A percentile compares a stretch with the other conserved stretches of the same genome.
Evolutionary conservation across 2,888 invertebrate species (phyloP).

Genomic region (Mythimna ferrago): DNA sequence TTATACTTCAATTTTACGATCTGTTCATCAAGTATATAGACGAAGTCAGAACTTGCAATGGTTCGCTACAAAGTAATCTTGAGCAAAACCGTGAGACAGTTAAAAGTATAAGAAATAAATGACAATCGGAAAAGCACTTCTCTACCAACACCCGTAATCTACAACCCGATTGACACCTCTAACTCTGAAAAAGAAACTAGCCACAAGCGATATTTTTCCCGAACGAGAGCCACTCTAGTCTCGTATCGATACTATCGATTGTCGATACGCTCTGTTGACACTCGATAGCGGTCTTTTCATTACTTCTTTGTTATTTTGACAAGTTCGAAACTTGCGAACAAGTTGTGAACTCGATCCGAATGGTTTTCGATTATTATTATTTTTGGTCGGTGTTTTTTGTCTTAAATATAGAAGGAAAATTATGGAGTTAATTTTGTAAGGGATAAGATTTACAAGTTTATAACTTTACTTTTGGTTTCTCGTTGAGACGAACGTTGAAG

Average conservation of each 20-base stretch:
- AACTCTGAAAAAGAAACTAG: slow-evolving; percentile 51
- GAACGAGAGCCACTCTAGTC: slow-evolving; percentile 38
- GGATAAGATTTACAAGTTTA: slow-evolving; percentile 24
- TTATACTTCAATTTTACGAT: background rate
- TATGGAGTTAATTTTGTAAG: slow-evolving; percentile 8
- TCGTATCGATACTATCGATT: slow-evolving; percentile 53
- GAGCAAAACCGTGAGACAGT: background rate
- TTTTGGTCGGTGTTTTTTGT: slow-evolving; percentile 32
- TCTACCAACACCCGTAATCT: slow-evolving; percentile 32
- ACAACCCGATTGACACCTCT: slow-evolving; percentile 49
- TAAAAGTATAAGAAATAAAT: slow-evolving; percentile 16
- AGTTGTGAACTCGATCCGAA: slow-evolving; percentile 43
- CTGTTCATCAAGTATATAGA: no score
- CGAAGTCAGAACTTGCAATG: background rate
- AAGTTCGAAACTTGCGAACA: slow-evolving; percentile 51
- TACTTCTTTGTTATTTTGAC: slow-evolving; percentile 62
- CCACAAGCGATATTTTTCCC: slow-evolving; percentile 58
- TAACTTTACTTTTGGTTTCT: slow-evolving; percentile 21
- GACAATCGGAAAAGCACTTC: background rate
- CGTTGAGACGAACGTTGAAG: background rate
- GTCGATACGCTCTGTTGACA: slow-evolving; percentile 61
- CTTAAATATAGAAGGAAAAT: slow-evolving; percentile 4
- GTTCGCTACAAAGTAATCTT: background rate
- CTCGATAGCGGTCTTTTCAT: slow-evolving; percentile 61
- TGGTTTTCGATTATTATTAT: slow-evolving; percentile 35